Conservation (phyloP, 2,797 vertebrate genomes). For the Oreochromis mossambicus region DNA sequence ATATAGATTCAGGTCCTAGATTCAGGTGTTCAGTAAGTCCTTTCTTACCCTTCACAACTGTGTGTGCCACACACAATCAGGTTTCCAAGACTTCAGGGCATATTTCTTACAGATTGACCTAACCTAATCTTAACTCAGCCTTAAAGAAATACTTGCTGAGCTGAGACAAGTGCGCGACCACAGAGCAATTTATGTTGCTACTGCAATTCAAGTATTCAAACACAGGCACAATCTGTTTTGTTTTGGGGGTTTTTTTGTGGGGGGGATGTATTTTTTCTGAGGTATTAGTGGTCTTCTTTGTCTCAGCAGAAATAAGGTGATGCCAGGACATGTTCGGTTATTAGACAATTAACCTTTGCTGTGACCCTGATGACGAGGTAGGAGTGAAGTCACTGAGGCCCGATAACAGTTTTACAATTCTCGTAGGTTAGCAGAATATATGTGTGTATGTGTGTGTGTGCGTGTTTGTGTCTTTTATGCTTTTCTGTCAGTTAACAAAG, state of each 20-base stretch:
- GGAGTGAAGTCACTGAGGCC: neutral
- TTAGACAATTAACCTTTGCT: slow-evolving; percentile 35
- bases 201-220: neutral
- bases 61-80: neutral
- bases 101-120: neutral
- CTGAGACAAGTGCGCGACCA: neutral
- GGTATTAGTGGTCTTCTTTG: neutral
- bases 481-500: neutral
- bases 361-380: neutral
- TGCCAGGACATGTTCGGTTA: neutral
- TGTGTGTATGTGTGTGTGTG: neutral
- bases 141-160: neutral
- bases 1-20: neutral
- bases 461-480: neutral
- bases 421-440: neutral
- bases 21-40: neutral
- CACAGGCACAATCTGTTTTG: accelerated
- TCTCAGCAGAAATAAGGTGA: slow-evolving; percentile 37
- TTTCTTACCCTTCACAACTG: neutral
- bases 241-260: accelerated
- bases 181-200: neutral
- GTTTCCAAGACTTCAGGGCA: neutral
- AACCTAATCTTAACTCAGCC: neutral
- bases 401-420: neutral
- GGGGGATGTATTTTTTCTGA: neutral